These are phyloP conservation scores for Bovichtus variegatus DNA, from an alignment of 2,797 vertebrate genomes.

Conservation along the genomic window DNA sequence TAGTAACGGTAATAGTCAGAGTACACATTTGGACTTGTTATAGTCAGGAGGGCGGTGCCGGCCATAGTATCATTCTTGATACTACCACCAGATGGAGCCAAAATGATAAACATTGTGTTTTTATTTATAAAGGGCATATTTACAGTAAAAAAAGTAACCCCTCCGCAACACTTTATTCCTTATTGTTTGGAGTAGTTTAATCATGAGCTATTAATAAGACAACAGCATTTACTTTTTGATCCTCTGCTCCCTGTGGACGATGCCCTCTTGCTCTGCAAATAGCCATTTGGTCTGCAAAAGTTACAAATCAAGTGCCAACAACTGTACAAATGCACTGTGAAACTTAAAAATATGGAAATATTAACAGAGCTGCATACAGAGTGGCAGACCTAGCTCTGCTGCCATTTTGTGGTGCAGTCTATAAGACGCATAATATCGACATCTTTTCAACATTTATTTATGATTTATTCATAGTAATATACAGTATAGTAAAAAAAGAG, in stretches of 20 bases:
- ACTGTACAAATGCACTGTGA: neutral
- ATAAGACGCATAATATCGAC: neutral
- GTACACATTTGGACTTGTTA: neutral
- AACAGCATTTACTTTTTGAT: neutral
- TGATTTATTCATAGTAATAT: neutral
- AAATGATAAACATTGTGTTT: neutral
- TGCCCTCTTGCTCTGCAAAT: constrained; percentile 8
- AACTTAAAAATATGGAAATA: neutral
- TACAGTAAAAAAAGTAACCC: neutral
- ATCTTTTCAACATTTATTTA: neutral
- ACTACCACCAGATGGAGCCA: constrained; percentile 10
- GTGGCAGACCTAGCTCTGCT: neutral
- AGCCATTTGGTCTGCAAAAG: neutral
- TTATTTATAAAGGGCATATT: neutral
- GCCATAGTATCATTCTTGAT: neutral
- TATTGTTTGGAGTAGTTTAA: neutral
- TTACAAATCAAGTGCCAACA: neutral
- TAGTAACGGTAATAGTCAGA: neutral
- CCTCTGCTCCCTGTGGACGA: neutral
- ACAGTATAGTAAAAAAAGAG: too few relatives aligned
- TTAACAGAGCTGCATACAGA: neutral
- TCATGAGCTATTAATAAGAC: constrained; percentile 8
- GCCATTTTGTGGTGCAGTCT: neutral
- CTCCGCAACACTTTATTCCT: neutral
- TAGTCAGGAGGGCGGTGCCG: too few relatives aligned